Evolutionary conservation across 2,797 vertebrate species (phyloP).

Genomic region (Zonotrichia albicollis): DNA sequence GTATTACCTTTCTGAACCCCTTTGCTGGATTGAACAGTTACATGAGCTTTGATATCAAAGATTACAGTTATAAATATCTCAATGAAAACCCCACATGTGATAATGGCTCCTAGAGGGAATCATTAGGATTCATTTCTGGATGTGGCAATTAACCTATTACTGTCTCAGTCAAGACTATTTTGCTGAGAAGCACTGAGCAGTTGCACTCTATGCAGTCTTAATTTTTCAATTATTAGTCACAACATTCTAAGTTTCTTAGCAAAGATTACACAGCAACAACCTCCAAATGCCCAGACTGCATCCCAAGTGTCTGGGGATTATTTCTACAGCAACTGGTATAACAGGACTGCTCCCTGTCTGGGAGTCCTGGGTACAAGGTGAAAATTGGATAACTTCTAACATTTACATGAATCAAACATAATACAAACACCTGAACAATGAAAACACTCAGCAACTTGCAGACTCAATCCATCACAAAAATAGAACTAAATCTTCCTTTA

Average conservation of each 20-base stretch:
- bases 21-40: conserved; percentile 8
- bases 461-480: not conserved
- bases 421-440: not conserved
- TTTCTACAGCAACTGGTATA: not conserved
- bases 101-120: conserved; percentile 44
- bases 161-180: not conserved
- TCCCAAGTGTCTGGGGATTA: not conserved
- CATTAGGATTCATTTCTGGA: conserved; percentile 31
- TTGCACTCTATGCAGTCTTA: not conserved
- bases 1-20: conserved; percentile 46
- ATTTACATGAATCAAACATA: not conserved
- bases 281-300: not conserved
- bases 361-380: not conserved
- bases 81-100: conserved; percentile 24
- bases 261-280: not conserved
- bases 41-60: conserved; percentile 37
- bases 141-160: conserved; percentile 50
- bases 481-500: not conserved
- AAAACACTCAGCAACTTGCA: not conserved
- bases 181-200: not conserved
- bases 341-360: not conserved
- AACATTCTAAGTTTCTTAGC: not conserved
- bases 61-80: conserved; percentile 31
- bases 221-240: not conserved
- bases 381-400: not conserved